Percentiles rank a stretch among this genome's conserved stretches.
phyloP scores from a whole-genome alignment of 35 echinoderm and acorn worm species.

The Acanthaster planci region DNA sequence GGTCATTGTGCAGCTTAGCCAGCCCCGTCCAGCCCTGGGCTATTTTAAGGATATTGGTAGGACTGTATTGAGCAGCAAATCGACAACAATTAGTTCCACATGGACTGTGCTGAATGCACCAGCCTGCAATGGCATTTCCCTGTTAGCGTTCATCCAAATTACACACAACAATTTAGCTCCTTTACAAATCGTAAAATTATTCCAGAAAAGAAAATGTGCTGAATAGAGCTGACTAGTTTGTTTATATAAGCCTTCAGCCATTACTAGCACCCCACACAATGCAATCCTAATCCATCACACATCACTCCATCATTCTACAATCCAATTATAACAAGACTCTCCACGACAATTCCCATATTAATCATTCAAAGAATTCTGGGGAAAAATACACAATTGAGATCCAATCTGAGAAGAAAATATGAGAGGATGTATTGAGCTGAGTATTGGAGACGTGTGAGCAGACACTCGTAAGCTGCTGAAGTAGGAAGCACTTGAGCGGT shows the following conservation, averaged over 20 bases:
- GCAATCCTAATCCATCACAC: background rate
- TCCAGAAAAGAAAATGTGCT: constrained; percentile 19
- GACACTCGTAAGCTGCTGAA: background rate
- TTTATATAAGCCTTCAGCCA: constrained; percentile 15
- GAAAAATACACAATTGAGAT: constrained; percentile 18
- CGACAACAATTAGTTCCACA: constrained; percentile 31
- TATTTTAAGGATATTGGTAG: background rate
- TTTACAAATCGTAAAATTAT: constrained; percentile 29
- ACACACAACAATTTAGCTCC: constrained; percentile 21
- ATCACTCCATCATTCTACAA: constrained; percentile 8
- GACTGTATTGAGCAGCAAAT: constrained; percentile 19
- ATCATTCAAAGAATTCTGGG: constrained; percentile 21
- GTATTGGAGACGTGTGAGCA: constrained; percentile 19
- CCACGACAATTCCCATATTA: constrained; percentile 12
- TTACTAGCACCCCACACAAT: constrained; percentile 17
- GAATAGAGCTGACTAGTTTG: constrained; percentile 9
- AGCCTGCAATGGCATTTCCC: background rate
- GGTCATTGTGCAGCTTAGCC: constrained; percentile 1
- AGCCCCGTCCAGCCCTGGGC: background rate
- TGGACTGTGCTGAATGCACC: constrained; percentile 6
- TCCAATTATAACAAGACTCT: constrained; percentile 29
- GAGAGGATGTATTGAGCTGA: constrained; percentile 9
- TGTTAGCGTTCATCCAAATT: background rate
- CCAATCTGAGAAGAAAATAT: constrained; percentile 12
- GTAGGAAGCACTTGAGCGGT: background rate